Conservation (phyloP, 2,888 invertebrate genomes). For the Liodrosophila aerea region DNA sequence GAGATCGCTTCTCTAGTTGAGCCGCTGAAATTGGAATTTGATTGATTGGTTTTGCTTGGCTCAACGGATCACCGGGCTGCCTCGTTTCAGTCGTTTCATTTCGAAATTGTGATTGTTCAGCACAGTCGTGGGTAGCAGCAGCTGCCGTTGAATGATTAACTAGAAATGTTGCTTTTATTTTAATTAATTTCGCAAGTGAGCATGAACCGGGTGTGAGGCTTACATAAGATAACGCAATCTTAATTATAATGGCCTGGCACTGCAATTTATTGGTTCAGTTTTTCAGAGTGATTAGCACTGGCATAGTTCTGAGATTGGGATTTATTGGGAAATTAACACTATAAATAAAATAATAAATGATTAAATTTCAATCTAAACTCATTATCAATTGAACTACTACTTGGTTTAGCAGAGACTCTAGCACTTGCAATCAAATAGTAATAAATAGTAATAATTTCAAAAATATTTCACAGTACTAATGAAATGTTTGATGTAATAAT, state of each 20-base stretch:
- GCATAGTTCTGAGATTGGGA: no score
- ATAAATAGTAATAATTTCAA: no score
- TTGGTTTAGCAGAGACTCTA: no score
- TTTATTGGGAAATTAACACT: no score
- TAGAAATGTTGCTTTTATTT: constrained; percentile 52
- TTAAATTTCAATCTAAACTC: no score
- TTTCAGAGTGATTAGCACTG: no score
- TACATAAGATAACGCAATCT: neutral
- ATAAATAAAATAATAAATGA: no score
- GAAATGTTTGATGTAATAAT: no score
- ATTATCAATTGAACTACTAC: no score
- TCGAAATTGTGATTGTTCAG: constrained; percentile 68
- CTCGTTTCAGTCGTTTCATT: constrained; percentile 70
- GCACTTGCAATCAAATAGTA: no score
- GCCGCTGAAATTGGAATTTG: constrained; percentile 59
- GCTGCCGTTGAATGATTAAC: constrained; percentile 66
- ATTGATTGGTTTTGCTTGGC: constrained; percentile 65
- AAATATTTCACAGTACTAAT: no score
- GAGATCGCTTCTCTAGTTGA: constrained; percentile 21
- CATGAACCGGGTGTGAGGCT: neutral
- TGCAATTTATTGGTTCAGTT: no score
- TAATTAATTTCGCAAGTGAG: constrained; percentile 58
- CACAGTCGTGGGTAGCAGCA: constrained; percentile 21
- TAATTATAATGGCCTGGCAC: neutral
- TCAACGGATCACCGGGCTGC: constrained; percentile 61